Evolutionary conservation across 2,888 invertebrate species (phyloP).

Genomic region (Eulithis prunata): DNA sequence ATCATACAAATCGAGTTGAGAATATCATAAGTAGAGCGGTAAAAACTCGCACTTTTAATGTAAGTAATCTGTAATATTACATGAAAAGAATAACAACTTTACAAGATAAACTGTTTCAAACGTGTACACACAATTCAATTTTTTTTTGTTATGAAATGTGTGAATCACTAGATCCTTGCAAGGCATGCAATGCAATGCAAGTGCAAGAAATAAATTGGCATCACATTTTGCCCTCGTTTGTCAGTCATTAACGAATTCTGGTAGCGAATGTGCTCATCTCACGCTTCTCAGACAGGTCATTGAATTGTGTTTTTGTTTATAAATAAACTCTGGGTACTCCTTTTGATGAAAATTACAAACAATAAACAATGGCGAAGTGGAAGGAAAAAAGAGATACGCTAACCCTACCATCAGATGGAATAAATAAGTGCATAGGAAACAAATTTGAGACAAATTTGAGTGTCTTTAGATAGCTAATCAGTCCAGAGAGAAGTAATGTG

Average conservation of each 20-base stretch:
- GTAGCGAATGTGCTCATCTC: conserved; percentile 63
- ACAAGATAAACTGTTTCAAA: no score
- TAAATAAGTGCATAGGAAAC: no score
- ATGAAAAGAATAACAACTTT: no score
- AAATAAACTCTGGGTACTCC: conserved; percentile 47
- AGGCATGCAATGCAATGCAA: not conserved
- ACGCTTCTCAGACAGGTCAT: conserved; percentile 63
- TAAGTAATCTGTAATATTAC: not conserved
- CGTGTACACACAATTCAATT: no score
- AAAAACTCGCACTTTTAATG: no score
- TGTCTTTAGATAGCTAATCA: not conserved
- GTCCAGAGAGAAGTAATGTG: no score
- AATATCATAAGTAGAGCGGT: not conserved
- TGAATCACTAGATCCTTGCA: no score
- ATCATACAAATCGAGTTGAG: not conserved
- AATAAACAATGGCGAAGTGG: not conserved
- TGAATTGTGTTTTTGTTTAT: conserved; percentile 62
- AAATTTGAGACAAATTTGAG: not conserved
- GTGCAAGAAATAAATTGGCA: conserved; percentile 43
- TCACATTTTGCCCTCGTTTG: conserved; percentile 50
- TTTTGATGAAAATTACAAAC: conserved; percentile 8
- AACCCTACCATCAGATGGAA: no score
- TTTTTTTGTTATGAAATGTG: no score
- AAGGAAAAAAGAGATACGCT: no score
- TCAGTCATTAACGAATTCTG: conserved; percentile 65